These are phyloP conservation scores for Bhutanitis thaidina DNA, from an alignment of 2,888 invertebrate genomes.

Conservation along the genomic window DNA sequence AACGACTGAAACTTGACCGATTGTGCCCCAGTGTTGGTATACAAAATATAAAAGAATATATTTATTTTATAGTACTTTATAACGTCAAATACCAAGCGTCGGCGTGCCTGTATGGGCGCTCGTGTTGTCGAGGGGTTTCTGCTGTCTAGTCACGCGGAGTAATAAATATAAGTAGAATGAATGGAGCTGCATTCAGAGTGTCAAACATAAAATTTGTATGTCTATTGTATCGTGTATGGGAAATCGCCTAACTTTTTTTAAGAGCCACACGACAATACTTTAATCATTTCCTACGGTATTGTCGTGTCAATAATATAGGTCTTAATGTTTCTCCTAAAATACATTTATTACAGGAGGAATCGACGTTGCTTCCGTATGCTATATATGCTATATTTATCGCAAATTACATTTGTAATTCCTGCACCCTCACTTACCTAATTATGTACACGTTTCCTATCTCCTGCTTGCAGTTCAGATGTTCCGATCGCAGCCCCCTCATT, in stretches of 20 bases:
- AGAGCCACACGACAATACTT: constrained; percentile 13
- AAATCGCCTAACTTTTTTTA: constrained; percentile 7
- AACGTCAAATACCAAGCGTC: background rate
- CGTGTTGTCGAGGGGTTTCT: constrained; percentile 24
- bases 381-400: background rate
- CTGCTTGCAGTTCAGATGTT: constrained; percentile 16
- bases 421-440: background rate
- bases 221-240: constrained; percentile 27
- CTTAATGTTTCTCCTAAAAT: background rate
- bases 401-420: constrained; percentile 4
- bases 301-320: background rate
- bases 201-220: constrained; percentile 32
- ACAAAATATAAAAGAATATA: background rate
- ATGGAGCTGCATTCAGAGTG: constrained; percentile 45
- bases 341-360: background rate
- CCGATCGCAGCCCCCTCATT: constrained; percentile 24
- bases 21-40: constrained; percentile 1
- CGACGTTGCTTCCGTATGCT: background rate
- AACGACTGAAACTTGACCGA: background rate
- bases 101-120: background rate
- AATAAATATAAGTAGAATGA: constrained; percentile 24
- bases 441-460: constrained; percentile 10
- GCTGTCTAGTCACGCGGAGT: constrained; percentile 31
- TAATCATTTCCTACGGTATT: background rate
- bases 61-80: constrained; percentile 16